Evolutionary conservation across 1,140 invertebrate genomes (phyloP).

Genomic region (Ceratoteleas bidentatus): DNA sequence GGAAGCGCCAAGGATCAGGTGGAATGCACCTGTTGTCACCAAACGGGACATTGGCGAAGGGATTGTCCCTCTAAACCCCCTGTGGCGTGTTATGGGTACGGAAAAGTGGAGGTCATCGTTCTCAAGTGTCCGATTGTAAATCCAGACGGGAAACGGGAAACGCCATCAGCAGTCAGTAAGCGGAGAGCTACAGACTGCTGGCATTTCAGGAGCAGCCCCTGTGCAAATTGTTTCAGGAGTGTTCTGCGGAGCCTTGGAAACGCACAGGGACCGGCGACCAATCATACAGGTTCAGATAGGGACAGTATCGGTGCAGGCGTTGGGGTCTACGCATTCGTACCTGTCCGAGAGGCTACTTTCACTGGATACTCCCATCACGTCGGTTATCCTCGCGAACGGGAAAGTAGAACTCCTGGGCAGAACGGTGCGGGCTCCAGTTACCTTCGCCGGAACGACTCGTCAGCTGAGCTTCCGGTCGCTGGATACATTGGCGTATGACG

Average conservation of each 20-base stretch:
- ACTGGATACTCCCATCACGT: background rate
- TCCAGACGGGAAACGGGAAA: background rate
- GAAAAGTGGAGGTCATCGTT: background rate
- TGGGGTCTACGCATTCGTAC: background rate
- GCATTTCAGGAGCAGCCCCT: background rate
- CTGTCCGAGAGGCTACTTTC: background rate
- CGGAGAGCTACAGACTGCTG: background rate
- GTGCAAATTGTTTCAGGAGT: background rate
- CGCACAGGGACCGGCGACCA: background rate
- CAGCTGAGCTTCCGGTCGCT: background rate
- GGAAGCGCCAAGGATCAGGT: too few species aligned
- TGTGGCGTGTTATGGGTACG: background rate
- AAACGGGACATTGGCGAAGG: too few species aligned
- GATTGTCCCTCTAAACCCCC: background rate
- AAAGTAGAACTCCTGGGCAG: background rate
- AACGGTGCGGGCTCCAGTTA: background rate
- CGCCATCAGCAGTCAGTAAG: background rate
- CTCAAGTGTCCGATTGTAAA: conserved; percentile 3
- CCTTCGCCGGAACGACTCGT: background rate
- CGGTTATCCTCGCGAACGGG: background rate
- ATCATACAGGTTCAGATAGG: background rate
- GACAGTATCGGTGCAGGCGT: background rate
- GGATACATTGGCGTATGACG: background rate
- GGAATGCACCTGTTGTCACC: too few species aligned
- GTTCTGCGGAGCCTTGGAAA: background rate